phyloP scores from a whole-genome alignment of 2,113 vertebrate species.

The Bubo bubo region DNA sequence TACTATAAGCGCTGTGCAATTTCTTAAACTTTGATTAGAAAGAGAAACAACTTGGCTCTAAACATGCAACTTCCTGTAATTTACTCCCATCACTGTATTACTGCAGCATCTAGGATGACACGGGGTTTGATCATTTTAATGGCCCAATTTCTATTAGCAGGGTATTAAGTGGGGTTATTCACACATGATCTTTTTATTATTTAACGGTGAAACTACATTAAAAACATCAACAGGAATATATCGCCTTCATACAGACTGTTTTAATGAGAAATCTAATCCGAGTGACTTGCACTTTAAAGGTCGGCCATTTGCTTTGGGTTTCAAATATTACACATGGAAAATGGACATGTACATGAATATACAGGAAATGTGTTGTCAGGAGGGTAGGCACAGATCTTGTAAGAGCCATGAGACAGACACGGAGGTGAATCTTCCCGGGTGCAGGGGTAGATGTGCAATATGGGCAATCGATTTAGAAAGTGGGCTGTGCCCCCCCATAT shows the following conservation, averaged over 20 bases:
- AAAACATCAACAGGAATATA: background rate
- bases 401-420: background rate
- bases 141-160: background rate
- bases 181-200: background rate
- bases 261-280: background rate
- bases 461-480: background rate
- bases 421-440: background rate
- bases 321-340: background rate
- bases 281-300: background rate
- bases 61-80: background rate
- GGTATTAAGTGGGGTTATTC: background rate
- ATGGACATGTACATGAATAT: background rate
- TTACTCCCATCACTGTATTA: background rate
- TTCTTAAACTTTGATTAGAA: background rate
- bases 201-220: background rate
- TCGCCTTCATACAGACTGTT: background rate
- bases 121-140: background rate
- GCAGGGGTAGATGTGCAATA: background rate
- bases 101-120: background rate
- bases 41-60: background rate
- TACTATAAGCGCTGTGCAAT: background rate
- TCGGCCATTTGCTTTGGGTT: background rate
- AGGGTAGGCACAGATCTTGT: background rate
- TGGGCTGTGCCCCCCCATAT: background rate
- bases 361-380: background rate